Evolutionary conservation across 1,140 invertebrate species (phyloP), one percentile per base, ranked within the genome.

Genomic region (Oncopeltus fasciatus): DNA sequence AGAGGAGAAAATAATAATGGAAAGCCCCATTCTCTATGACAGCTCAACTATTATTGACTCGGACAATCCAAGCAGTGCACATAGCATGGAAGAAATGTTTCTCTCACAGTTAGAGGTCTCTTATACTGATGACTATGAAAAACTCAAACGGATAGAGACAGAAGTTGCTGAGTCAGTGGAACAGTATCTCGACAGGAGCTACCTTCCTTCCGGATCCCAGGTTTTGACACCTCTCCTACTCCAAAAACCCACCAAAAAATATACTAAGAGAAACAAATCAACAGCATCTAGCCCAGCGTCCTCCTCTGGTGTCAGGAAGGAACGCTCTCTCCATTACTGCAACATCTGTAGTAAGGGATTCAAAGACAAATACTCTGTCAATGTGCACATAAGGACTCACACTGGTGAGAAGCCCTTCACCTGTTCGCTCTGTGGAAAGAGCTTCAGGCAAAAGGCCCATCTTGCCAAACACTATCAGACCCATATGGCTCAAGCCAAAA

Each of bases 391-490:
- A 63, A 78, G 90, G 67, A 92, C 90, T 31, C 90, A 94, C 70
- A 94, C 90, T 0, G 88, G 88, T 1, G 90, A 93, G 72, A 93
- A 93, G 70, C 90, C 90, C 0, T 94, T 94, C 70, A 80, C 87
- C 8, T 94, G 90, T 70, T 86, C 86, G 11, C 74, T 92, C 18
- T 94, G 91, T 68, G 88, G 88, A 51, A 93, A 92, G 71, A 90
- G 87, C 67, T 93, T 93, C 75, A 81, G 93, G 18, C 95, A 98
- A 74, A 97, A 97, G 73, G 94, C 93, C 0, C 95, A 98, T 72
- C 80, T 98, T 59, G 94, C 94, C 60, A 98, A 98, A 73, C 94
- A 98, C 74, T 94, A 96, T 73, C 90, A 95, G 74, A 96, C 93
- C 20, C 94, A 98, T 74, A 84, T 89, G 63, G 85, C 86, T 9